These are phyloP conservation scores for Chaitophorus viminalis DNA, from an alignment of 2,888 invertebrate species.

Conservation along the genomic window DNA sequence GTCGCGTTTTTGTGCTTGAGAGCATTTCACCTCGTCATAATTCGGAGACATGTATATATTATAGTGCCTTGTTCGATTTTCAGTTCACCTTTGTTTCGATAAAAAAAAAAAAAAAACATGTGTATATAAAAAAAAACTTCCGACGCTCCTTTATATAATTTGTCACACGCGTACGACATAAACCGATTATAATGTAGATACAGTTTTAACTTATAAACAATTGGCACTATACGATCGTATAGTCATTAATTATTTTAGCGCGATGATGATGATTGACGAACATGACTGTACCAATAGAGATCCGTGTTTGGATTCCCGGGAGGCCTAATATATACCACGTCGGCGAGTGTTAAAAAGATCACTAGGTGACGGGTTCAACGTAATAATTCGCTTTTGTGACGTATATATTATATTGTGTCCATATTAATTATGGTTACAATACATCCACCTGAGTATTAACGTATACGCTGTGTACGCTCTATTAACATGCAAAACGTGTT, in stretches of 20 bases:
- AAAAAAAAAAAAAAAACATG: neutral
- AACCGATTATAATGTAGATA: neutral
- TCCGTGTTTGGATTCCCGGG: neutral
- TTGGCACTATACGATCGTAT: too few relatives aligned
- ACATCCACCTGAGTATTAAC: neutral
- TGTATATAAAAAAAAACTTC: conserved; percentile 9
- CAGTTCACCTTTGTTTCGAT: neutral
- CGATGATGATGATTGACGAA: neutral
- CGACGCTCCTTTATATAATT: neutral
- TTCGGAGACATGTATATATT: neutral
- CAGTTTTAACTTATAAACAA: neutral
- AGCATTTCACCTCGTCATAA: neutral
- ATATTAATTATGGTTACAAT: too few relatives aligned
- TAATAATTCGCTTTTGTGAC: conserved; percentile 44
- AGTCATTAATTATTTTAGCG: neutral
- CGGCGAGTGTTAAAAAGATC: conserved; percentile 7
- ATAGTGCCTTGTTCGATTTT: neutral
- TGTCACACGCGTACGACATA: neutral
- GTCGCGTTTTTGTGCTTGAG: neutral
- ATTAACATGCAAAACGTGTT: neutral
- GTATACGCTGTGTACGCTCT: too few relatives aligned
- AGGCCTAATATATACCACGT: neutral
- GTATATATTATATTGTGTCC: neutral
- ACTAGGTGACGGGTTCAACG: conserved; percentile 39
- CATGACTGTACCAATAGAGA: conserved; percentile 13